Base-by-base conservation (phyloP, 2,888 invertebrate genomes). In the Xylocampa areola region DNA sequence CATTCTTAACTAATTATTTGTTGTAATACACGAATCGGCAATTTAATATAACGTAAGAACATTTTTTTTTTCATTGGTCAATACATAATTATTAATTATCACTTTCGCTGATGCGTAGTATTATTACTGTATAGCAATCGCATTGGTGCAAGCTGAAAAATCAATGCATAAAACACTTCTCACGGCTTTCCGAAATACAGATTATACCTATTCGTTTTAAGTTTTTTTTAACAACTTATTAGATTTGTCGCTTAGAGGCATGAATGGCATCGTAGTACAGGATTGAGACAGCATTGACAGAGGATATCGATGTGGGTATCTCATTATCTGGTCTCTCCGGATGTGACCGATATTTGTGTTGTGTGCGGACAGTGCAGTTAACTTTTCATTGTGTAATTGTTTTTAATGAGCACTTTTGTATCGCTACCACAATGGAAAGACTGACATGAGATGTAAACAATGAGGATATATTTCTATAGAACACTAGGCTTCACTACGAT, bases 241-340 rank as follows among this genome's bases (percentile, higher is more conserved):
- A 41, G 4, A 36, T 30, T 35, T 19, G 5, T 50, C 4, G 16
- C 5, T 37, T 27, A 1, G n/a, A 6, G 10, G 33, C 40, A 32
- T 30, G n/a, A 29, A n/a, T 27, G 10, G 8, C 33, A n/a, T 37
- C 45, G 11, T 43, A 23, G 36, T 52, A 50, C 40, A 41, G 21
- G 23, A 47, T 21, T 51, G 58, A 45, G 25, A 59, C 68, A 73
- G 58, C 72, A 71, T 68, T 70, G 64, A 76, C 74, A 65, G 67
- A 63, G 63, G 54, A 64, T 55, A 48, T 57, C 54, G 54, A 71
- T 72, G 68, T 73, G 67, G 57, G 62, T 72, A 71, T 61, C 52
- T 45, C 62, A 70, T 72, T 77, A 79, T 80, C 76, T 62, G 68
- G 60, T 51, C 49, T 52, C 76, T 73, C 74, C 79, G 81, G 81